Conservation (phyloP, 2,888 invertebrate genomes). For the Subacronicta megacephala region DNA sequence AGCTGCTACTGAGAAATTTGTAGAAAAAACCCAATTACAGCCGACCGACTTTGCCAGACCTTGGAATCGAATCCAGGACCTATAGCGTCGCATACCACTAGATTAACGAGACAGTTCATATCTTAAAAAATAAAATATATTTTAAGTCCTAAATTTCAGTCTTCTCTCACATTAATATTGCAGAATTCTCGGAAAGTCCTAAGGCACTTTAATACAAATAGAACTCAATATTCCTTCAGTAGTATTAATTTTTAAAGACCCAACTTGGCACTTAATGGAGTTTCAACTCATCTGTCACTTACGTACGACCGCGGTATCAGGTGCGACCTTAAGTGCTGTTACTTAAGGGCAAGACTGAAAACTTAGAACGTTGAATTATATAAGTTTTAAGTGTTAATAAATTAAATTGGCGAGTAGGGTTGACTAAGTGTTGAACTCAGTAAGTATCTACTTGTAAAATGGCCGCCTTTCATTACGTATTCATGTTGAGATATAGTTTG, state of each 20-base stretch:
- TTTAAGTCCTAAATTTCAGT: too few species aligned
- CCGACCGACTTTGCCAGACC: too few species aligned
- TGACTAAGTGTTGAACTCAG: constrained; percentile 43
- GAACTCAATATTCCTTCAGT: constrained; percentile 7
- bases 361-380: constrained; percentile 52
- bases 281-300: constrained; percentile 49
- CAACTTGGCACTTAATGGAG: constrained; percentile 45
- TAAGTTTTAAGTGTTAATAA: constrained; percentile 55
- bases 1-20: too few species aligned
- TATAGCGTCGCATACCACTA: too few species aligned
- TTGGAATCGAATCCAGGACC: too few species aligned
- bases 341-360: constrained; percentile 56
- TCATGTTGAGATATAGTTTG: constrained; percentile 6
- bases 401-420: constrained; percentile 44
- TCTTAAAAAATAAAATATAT: too few species aligned
- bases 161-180: constrained; percentile 16
- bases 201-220: constrained; percentile 26
- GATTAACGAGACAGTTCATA: too few species aligned
- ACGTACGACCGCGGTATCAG: constrained; percentile 49
- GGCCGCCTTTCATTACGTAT: constrained; percentile 19
- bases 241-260: constrained; percentile 51
- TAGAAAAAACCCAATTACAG: too few species aligned
- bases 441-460: constrained; percentile 43
- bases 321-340: constrained; percentile 48
- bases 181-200: constrained; percentile 18